Conservation (phyloP, 2,113 vertebrate genomes). For the Mormoops blainvillei region DNA sequence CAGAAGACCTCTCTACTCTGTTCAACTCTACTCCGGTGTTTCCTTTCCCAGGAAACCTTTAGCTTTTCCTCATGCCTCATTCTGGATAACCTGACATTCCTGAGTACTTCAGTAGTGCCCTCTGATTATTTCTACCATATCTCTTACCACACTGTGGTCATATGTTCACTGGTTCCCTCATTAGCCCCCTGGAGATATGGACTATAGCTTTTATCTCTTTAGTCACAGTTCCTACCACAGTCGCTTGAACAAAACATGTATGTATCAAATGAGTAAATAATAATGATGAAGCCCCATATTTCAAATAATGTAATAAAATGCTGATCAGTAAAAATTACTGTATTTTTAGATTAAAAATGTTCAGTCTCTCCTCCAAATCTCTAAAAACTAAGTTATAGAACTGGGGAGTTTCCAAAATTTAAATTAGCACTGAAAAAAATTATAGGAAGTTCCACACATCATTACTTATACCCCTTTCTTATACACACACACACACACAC, state of each 20-base stretch:
- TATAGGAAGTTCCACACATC: background rate
- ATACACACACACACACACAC: background rate
- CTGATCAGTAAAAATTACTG: background rate
- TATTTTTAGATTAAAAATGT: background rate
- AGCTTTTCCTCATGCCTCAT: background rate
- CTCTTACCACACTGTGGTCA: background rate
- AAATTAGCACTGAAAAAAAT: background rate
- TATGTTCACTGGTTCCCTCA: background rate
- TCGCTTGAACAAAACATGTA: background rate
- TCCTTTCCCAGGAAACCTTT: background rate
- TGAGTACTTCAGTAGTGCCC: too few relatives aligned
- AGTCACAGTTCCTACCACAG: background rate
- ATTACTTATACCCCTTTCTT: background rate
- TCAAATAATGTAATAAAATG: background rate
- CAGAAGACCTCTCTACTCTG: background rate
- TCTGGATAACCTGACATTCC: background rate
- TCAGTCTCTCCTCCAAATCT: background rate
- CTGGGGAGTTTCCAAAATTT: background rate
- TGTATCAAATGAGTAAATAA: background rate
- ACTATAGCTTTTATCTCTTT: background rate
- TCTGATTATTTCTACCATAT: background rate
- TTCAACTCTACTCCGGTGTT: background rate
- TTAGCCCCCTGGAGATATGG: background rate
- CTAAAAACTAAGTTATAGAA: conserved; percentile 12
- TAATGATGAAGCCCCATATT: background rate